Conservation (phyloP, 2,113 vertebrate genomes). For the Charadrius vociferus region DNA sequence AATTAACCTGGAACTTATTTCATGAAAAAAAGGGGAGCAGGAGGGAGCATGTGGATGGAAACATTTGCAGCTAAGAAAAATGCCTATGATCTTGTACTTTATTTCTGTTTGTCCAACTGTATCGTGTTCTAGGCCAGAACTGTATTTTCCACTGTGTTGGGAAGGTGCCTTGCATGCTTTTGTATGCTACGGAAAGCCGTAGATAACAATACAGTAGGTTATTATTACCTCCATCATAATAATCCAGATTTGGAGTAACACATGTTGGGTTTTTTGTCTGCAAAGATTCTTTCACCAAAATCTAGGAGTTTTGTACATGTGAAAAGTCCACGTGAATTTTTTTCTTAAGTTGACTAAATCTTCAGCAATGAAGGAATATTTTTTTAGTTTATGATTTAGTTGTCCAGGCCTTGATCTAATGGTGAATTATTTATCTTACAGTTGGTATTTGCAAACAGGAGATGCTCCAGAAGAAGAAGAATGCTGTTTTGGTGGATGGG, state of each 20-base stretch:
- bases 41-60: background rate
- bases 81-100: background rate
- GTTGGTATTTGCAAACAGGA: constrained; percentile 56
- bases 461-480: constrained; percentile 65
- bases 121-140: background rate
- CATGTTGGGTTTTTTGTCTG: background rate
- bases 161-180: background rate
- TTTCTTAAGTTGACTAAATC: background rate
- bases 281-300: background rate
- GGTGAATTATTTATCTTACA: constrained; percentile 49
- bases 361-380: background rate
- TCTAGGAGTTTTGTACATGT: background rate
- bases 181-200: background rate
- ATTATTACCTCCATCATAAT: background rate
- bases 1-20: background rate
- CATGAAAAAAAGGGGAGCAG: background rate
- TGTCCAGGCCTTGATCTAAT: background rate
- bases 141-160: background rate
- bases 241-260: background rate
- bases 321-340: background rate
- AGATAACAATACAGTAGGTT: background rate
- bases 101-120: background rate
- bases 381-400: background rate
- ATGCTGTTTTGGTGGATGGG: constrained; percentile 74
- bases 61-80: background rate